These are phyloP conservation scores for Drosophila limbata DNA, from an alignment of 2,888 invertebrate genomes.

Conservation along the genomic window DNA sequence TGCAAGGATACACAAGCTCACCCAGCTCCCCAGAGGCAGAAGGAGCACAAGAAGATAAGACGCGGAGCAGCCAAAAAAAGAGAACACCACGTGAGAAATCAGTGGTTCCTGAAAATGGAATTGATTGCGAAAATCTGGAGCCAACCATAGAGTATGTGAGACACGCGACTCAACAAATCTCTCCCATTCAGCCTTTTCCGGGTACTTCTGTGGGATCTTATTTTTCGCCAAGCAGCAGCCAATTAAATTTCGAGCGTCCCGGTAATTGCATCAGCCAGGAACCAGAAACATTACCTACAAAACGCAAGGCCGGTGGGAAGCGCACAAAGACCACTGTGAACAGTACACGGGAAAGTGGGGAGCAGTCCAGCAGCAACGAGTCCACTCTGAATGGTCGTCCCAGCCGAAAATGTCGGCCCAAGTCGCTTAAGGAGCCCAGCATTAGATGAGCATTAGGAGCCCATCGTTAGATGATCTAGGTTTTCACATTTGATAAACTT, in stretches of 20 bases:
- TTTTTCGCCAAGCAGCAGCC: constrained; percentile 26
- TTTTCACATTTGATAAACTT: too few relatives aligned
- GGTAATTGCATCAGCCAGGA: constrained; percentile 22
- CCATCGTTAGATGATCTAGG: too few relatives aligned
- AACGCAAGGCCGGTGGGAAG: background rate
- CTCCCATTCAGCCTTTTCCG: background rate
- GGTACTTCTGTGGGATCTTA: background rate
- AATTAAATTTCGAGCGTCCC: too few relatives aligned
- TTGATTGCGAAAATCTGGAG: background rate
- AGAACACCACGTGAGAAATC: background rate
- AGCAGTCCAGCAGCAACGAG: constrained; percentile 2
- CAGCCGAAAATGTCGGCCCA: constrained; percentile 48
- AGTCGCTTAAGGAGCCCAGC: constrained; percentile 43
- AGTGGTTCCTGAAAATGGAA: background rate
- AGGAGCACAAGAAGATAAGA: background rate
- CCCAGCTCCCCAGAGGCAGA: background rate
- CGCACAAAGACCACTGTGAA: background rate
- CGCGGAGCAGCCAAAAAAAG: background rate
- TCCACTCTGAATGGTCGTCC: constrained; percentile 28
- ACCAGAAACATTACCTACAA: background rate
- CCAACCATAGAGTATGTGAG: constrained; percentile 20
- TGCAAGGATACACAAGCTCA: constrained; percentile 1
- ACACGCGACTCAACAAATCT: background rate
- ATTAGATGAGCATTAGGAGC: too few relatives aligned
- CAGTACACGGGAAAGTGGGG: background rate